These are phyloP conservation scores for Agriopis leucophaearia DNA, from an alignment of 2,888 invertebrate species.

Conservation along the genomic window DNA sequence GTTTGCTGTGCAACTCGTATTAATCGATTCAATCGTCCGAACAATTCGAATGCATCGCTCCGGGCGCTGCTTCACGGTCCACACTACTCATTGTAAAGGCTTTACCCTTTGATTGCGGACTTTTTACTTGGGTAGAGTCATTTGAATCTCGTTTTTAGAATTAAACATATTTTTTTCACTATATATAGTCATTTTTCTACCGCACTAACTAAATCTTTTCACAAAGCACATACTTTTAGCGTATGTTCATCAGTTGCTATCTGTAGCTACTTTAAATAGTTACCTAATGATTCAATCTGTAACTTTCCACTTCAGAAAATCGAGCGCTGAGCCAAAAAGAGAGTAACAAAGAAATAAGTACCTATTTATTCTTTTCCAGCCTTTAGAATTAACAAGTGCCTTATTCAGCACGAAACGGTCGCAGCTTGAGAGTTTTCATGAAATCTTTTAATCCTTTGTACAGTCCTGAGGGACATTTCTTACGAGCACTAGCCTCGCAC, in stretches of 20 bases:
- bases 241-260: background rate
- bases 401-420: conserved; percentile 22
- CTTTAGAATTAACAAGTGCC: conserved; percentile 21
- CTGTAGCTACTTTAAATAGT: background rate
- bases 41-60: conserved; percentile 68
- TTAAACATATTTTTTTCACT: no score
- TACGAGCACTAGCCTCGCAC: conserved; percentile 24
- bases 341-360: background rate
- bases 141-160: background rate
- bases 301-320: background rate
- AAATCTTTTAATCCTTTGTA: conserved; percentile 29
- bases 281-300: background rate
- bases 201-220: background rate
- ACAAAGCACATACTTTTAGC: background rate
- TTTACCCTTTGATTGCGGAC: conserved; percentile 14
- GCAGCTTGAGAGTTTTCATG: conserved; percentile 20
- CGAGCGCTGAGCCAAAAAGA: background rate
- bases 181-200: background rate
- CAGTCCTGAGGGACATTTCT: conserved; percentile 8
- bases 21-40: conserved; percentile 73
- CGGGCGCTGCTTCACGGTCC: conserved; percentile 29
- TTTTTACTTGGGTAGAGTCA: background rate
- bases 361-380: conserved; percentile 15
- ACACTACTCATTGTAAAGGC: conserved; percentile 25
- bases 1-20: conserved; percentile 69